phyloP scores from a whole-genome alignment of 1,140 invertebrate genomes.

The Drosophila arawakana region DNA sequence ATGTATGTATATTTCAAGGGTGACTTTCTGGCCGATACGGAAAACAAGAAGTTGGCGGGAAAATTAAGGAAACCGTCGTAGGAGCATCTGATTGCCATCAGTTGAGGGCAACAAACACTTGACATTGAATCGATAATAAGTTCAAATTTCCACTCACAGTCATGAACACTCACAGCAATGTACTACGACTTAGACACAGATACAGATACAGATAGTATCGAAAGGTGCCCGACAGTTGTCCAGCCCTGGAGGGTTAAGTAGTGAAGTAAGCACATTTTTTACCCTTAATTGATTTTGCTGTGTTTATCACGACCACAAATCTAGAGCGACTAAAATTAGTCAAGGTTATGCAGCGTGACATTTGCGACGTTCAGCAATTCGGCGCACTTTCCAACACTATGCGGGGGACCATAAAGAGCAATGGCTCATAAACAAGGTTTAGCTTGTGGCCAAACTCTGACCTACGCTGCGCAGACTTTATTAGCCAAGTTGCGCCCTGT shows the following conservation, averaged over 20 bases:
- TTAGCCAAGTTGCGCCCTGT: slow-evolving; percentile 26
- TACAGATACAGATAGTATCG: background rate
- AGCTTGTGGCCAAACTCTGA: slow-evolving; percentile 29
- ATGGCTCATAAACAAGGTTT: slow-evolving; percentile 37
- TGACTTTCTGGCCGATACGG: slow-evolving; percentile 43
- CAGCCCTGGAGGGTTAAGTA: background rate
- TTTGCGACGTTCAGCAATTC: background rate
- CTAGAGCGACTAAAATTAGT: slow-evolving; percentile 1
- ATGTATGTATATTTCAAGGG: slow-evolving; percentile 24
- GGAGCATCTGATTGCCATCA: slow-evolving; percentile 21
- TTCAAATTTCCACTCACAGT: slow-evolving; percentile 48
- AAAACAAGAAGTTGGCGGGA: slow-evolving; percentile 16
- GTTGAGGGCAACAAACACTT: slow-evolving; percentile 72
- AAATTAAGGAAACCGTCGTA: background rate
- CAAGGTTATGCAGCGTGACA: slow-evolving; percentile 6
- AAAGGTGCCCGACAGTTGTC: background rate
- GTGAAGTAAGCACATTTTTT: background rate
- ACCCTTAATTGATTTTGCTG: background rate
- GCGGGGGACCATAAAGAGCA: slow-evolving; percentile 48
- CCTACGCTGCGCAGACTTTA: slow-evolving; percentile 24
- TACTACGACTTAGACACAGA: background rate
- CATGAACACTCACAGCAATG: too few species aligned
- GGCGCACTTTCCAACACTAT: too few species aligned
- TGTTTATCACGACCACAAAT: background rate
- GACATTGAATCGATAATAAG: slow-evolving; percentile 79